These are phyloP conservation scores for Ochropacha duplaris DNA, from an alignment of 2,888 invertebrate species.

Conservation along the genomic window DNA sequence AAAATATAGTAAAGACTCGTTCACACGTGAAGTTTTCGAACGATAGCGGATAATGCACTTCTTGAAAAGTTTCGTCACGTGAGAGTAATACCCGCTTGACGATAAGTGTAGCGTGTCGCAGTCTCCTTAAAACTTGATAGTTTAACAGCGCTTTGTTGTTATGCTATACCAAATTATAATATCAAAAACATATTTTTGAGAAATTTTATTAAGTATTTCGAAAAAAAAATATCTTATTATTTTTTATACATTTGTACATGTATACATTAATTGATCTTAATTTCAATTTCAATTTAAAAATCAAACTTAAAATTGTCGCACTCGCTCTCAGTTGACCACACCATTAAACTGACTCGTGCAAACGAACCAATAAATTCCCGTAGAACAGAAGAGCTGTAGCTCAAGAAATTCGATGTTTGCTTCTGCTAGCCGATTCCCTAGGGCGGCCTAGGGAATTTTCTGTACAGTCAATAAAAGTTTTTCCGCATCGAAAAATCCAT, in stretches of 20 bases:
- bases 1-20: not conserved
- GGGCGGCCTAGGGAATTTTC: slow-evolving; percentile 22
- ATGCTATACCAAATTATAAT: not conserved
- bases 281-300: no score
- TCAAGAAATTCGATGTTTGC: slow-evolving; percentile 23
- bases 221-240: no score
- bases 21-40: slow-evolving; percentile 2
- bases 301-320: not conserved
- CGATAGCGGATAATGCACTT: not conserved
- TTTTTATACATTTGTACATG: no score
- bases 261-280: no score
- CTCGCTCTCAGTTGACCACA: no score
- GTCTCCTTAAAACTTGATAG: not conserved
- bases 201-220: not conserved
- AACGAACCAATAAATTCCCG: slow-evolving; percentile 13
- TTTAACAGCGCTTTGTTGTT: not conserved
- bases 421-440: slow-evolving; percentile 15
- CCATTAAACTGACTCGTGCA: slow-evolving; percentile 15
- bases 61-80: not conserved
- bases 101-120: not conserved
- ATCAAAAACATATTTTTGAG: not conserved
- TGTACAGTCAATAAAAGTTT: slow-evolving; percentile 49
- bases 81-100: not conserved
- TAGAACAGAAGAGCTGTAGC: slow-evolving; percentile 12
- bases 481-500: slow-evolving; percentile 13